phyloP scores from a whole-genome alignment of 2,888 invertebrate genomes.

The Hydraecia micacea region DNA sequence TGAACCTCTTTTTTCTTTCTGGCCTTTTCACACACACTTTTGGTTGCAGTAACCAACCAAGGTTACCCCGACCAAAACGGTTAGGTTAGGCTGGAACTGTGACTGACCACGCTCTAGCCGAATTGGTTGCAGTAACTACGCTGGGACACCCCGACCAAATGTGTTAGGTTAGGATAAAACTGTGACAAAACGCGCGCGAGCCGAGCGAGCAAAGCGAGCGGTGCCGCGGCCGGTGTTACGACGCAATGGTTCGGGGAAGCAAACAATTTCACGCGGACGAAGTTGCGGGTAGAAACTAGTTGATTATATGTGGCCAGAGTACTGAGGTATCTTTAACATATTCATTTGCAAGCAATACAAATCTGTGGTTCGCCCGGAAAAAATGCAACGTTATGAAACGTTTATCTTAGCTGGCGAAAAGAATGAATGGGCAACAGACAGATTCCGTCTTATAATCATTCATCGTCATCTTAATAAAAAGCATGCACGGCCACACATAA shows the following conservation, averaged over 20 bases:
- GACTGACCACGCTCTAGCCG: background rate
- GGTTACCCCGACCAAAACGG: background rate
- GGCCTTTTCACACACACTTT: too few relatives aligned
- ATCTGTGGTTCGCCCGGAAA: background rate
- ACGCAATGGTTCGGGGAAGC: too few relatives aligned
- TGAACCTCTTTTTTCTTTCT: too few relatives aligned
- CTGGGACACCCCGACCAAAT: background rate
- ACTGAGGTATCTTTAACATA: background rate
- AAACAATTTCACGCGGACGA: too few relatives aligned
- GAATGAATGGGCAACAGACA: slow-evolving; percentile 25
- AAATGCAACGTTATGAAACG: slow-evolving; percentile 12
- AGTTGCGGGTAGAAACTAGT: too few relatives aligned
- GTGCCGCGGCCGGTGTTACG: background rate
- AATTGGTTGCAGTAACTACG: background rate
- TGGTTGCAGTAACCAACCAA: background rate
- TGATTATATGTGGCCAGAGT: background rate
- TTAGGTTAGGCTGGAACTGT: too few relatives aligned
- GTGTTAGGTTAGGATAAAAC: too few relatives aligned
- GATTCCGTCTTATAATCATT: slow-evolving; percentile 13
- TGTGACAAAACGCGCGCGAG: background rate
- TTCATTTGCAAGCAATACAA: background rate
- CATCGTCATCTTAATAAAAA: slow-evolving; percentile 23
- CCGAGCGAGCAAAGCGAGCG: background rate
- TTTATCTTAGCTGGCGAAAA: slow-evolving; percentile 6
- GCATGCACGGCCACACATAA: background rate